Evolutionary conservation across 2,888 invertebrate species (phyloP), one percentile per base, ranked within the genome.

Genomic region (Liodrosophila aerea): DNA sequence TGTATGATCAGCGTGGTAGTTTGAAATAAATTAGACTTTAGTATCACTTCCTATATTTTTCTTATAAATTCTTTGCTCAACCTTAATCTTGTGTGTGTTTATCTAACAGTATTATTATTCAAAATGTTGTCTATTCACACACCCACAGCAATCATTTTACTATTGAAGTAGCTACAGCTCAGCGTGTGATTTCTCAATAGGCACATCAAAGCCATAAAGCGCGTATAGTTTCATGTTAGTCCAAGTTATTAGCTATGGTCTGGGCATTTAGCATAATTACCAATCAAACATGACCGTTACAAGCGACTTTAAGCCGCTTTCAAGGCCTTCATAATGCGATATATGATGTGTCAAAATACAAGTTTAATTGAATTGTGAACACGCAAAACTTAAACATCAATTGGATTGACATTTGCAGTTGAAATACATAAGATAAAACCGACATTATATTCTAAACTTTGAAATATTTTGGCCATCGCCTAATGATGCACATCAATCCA

Each of bases 281-380:
- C 45, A n/a, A 44, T 53, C 56, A 68, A 50, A 50, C 56, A 34
- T 29, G 37, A 40, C 36, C 41, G 45, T 59, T 58, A 59, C 56
- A 50, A 12, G 46, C 18, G 18, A 51, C 33, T 22, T 51, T 71
- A 65, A 71, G 66, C 51, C 29, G 16, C 37, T 34, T 40, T 47
- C 50, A 56, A 83, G 80, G 83, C 37, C 50, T 9, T 50, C 15
- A 46, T 15, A 54, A 66, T 54, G 52, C 43, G 31, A 43, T 45
- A 53, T 40, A 53, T 54, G 44, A 73, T 36, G 51, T 76, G 73
- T 76, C 65, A 66, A 80, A 72, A 75, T 53, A 58, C 46, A 31
- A 41, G 44, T 53, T 47, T 43, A 58, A 60, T 54, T 58, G 37
- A 65, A 63, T 50, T 51, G 67, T 54, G 33, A 52, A 29, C 37